These are phyloP conservation scores for Boleophthalmus pectinirostris DNA, from an alignment of 2,113 vertebrate genomes.

Conservation along the genomic window DNA sequence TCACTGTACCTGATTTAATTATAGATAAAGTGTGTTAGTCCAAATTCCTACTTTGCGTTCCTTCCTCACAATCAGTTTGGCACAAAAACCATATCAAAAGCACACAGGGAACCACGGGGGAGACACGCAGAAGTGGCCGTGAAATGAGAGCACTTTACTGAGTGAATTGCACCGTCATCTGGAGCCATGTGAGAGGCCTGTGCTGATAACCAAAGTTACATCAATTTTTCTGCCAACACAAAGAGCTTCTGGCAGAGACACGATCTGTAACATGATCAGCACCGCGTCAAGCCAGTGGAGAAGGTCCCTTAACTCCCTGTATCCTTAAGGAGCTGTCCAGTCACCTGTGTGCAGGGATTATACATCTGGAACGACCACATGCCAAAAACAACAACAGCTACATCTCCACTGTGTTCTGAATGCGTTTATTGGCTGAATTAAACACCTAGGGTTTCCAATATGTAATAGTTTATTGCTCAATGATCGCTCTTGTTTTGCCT, in stretches of 20 bases:
- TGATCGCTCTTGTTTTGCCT: slow-evolving; percentile 26
- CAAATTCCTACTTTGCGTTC: background rate
- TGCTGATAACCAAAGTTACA: slow-evolving; percentile 32
- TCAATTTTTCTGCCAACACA: slow-evolving; percentile 24
- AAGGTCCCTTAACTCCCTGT: slow-evolving; percentile 17
- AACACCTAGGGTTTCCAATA: slow-evolving; percentile 34
- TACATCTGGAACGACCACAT: slow-evolving; percentile 44
- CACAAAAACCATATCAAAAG: slow-evolving; percentile 36
- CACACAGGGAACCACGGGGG: slow-evolving; percentile 31
- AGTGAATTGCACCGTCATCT: slow-evolving; percentile 48
- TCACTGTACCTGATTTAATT: slow-evolving; percentile 6
- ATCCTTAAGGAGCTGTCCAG: background rate
- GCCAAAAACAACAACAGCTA: slow-evolving; percentile 47
- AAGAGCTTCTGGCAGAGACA: slow-evolving; percentile 45
- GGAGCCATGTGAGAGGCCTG: slow-evolving; percentile 36
- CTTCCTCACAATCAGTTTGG: slow-evolving; percentile 23
- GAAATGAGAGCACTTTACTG: slow-evolving; percentile 48
- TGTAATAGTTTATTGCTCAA: slow-evolving; percentile 42
- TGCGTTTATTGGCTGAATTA: slow-evolving; percentile 54
- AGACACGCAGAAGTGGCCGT: slow-evolving; percentile 40
- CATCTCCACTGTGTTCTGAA: slow-evolving; percentile 31
- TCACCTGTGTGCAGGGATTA: slow-evolving; percentile 31
- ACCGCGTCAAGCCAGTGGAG: slow-evolving; percentile 14
- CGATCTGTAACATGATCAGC: slow-evolving; percentile 41
- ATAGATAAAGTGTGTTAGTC: background rate